Percentiles rank a stretch among this genome's conserved stretches.
Evolutionary conservation across 1,140 invertebrate genomes (phyloP).

Genomic region (Spodoptera litura): DNA sequence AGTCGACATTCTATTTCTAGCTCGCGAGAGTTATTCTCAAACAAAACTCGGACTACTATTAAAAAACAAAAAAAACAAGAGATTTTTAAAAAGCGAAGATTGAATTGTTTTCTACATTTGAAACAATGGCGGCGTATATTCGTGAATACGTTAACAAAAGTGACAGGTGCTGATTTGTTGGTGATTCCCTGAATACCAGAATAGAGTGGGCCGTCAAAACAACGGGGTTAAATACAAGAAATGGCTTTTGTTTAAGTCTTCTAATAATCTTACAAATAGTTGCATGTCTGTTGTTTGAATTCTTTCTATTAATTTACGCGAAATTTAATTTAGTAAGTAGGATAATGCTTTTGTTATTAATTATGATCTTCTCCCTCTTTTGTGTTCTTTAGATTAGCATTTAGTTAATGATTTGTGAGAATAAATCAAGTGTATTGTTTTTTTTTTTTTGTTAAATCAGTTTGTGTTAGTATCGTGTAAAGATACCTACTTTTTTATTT

Average conservation of each 20-base stretch:
- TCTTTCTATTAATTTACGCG: slow-evolving; percentile 58
- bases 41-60: slow-evolving; percentile 50
- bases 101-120: slow-evolving; percentile 68
- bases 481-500: not conserved
- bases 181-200: slow-evolving; percentile 67
- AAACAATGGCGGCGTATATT: slow-evolving; percentile 73
- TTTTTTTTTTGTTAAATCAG: too few species aligned
- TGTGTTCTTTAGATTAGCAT: too few species aligned
- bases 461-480: too few species aligned
- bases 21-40: slow-evolving; percentile 44
- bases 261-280: slow-evolving; percentile 67
- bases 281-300: slow-evolving; percentile 57
- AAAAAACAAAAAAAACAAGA: slow-evolving; percentile 59
- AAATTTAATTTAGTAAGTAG: slow-evolving; percentile 52
- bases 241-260: slow-evolving; percentile 54
- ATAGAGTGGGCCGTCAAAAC: slow-evolving; percentile 70
- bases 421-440: too few species aligned
- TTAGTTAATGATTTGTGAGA: too few species aligned
- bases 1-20: not conserved
- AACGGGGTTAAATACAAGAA: slow-evolving; percentile 55
- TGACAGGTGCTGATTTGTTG: slow-evolving; percentile 76
- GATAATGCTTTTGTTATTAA: slow-evolving; percentile 4
- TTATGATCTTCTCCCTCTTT: not conserved
- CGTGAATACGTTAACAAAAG: slow-evolving; percentile 62
- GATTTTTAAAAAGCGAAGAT: slow-evolving; percentile 66